A percentile compares a stretch with the other conserved stretches of the same genome.
Evolutionary conservation across 2,888 invertebrate genomes (phyloP).

Genomic region (Tupiocoris notatus): DNA sequence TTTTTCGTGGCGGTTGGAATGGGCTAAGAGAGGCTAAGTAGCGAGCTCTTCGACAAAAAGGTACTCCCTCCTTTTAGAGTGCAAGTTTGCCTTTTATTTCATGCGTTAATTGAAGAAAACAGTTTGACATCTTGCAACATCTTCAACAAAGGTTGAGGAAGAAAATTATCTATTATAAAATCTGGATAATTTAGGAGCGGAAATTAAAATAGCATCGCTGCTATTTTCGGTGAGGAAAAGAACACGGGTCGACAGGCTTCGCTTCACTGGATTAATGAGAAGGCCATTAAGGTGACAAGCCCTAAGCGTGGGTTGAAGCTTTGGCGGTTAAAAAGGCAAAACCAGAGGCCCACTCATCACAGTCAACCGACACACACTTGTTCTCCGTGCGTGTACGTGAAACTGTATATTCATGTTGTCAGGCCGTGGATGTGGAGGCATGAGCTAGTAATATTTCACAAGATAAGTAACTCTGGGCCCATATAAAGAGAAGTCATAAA

Average conservation of each 20-base stretch:
- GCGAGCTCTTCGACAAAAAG: too few species aligned
- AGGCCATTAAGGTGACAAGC: neutral
- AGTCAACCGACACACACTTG: neutral
- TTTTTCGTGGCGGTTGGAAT: too few species aligned
- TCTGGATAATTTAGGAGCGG: too few species aligned
- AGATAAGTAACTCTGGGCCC: conserved; percentile 40
- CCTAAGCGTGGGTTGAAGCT: neutral
- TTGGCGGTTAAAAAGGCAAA: neutral
- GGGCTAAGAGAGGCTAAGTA: too few species aligned
- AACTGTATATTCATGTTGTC: conserved; percentile 33
- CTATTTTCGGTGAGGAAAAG: too few species aligned
- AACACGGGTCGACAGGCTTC: neutral
- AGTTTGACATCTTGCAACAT: too few species aligned
- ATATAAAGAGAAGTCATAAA: conserved; percentile 41
- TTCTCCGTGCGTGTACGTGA: conserved; percentile 7
- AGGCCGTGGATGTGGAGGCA: conserved; percentile 24
- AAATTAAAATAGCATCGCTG: too few species aligned
- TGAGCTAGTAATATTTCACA: conserved; percentile 40
- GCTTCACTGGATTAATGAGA: neutral
- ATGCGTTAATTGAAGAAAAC: too few species aligned
- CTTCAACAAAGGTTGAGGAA: too few species aligned
- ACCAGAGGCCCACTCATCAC: neutral
- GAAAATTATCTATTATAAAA: too few species aligned
- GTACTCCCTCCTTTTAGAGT: too few species aligned
- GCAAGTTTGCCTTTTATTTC: too few species aligned